phyloP scores from a whole-genome alignment of 2,113 vertebrate genomes.

The Malaclemys terrapin region DNA sequence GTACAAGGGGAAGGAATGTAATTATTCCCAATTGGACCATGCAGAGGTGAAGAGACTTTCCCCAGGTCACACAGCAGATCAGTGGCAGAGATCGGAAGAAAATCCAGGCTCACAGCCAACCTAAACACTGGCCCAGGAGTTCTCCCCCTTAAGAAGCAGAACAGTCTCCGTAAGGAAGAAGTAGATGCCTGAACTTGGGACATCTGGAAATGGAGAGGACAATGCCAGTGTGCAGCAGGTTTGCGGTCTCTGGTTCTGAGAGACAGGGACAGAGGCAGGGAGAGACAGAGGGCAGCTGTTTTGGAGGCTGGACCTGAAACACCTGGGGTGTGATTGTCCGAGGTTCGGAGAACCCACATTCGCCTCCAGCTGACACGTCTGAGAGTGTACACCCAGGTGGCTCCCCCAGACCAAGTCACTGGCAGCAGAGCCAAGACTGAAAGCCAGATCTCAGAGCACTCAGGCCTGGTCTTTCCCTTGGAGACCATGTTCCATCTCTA shows the following conservation, averaged over 20 bases:
- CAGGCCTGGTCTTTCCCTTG: background rate
- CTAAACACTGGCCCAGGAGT: background rate
- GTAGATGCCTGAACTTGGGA: background rate
- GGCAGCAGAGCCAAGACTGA: background rate
- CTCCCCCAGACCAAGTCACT: background rate
- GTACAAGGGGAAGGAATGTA: background rate
- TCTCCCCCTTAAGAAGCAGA: background rate
- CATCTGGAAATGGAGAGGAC: background rate
- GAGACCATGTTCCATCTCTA: background rate
- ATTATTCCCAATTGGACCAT: rapidly evolving
- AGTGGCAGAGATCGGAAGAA: background rate
- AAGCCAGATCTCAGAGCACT: background rate
- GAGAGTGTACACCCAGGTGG: background rate
- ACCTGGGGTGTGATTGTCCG: background rate
- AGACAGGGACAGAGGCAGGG: background rate
- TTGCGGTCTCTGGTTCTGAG: background rate
- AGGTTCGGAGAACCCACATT: background rate
- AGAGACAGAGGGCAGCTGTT: background rate
- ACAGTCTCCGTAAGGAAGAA: background rate
- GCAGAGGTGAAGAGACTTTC: background rate
- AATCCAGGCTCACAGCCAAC: background rate
- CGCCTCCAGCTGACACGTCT: background rate
- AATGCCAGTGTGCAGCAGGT: background rate
- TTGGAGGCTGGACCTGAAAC: background rate
- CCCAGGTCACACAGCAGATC: background rate